Conservation (phyloP, 2,888 invertebrate genomes). For the Campoplex capitator region DNA sequence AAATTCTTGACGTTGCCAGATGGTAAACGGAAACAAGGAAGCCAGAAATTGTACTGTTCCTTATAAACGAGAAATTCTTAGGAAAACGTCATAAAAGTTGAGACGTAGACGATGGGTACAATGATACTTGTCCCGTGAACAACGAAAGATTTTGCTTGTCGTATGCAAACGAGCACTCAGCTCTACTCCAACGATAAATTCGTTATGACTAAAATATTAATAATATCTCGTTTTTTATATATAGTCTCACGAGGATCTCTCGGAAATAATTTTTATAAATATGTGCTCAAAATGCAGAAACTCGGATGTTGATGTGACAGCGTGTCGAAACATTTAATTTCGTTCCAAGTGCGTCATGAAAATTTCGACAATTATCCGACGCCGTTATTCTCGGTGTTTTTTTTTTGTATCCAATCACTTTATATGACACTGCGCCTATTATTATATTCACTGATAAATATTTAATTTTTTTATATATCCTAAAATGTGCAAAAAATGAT, state of each 20-base stretch:
- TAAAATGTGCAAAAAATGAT: background rate
- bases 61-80: slow-evolving; percentile 35
- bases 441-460: background rate
- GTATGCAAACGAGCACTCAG: slow-evolving; percentile 18
- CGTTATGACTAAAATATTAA: slow-evolving; percentile 63
- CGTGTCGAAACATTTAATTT: background rate
- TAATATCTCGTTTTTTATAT: slow-evolving; percentile 42
- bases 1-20: slow-evolving; percentile 53
- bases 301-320: slow-evolving; percentile 15
- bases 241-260: slow-evolving; percentile 33
- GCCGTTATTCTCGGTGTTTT: background rate
- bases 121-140: slow-evolving; percentile 18
- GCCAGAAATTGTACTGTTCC: slow-evolving; percentile 26
- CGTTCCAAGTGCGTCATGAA: too few relatives aligned
- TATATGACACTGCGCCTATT: background rate
- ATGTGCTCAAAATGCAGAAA: background rate
- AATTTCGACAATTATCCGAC: too few relatives aligned
- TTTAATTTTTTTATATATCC: background rate
- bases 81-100: slow-evolving; percentile 50
- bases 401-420: background rate
- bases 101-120: slow-evolving; percentile 36
- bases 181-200: slow-evolving; percentile 49
- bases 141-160: slow-evolving; percentile 27
- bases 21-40: slow-evolving; percentile 49
- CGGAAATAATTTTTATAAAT: background rate